phyloP scores from a whole-genome alignment of 2,888 invertebrate genomes.

The Mythimna pallens region DNA sequence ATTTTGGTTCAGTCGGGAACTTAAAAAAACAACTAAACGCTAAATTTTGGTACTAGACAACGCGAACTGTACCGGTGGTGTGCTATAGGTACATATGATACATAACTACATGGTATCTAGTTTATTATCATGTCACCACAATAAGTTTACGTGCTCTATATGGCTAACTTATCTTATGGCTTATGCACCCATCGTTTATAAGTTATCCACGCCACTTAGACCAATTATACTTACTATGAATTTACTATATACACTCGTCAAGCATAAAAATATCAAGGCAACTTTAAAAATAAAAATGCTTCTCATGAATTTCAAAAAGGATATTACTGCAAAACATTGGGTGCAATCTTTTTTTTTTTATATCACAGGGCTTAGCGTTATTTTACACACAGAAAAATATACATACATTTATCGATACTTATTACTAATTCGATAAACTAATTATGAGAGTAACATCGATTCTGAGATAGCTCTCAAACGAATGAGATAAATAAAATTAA shows the following conservation, averaged over 20 bases:
- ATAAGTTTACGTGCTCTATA: slow-evolving; percentile 69
- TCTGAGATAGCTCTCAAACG: slow-evolving; percentile 57
- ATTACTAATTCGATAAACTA: slow-evolving; percentile 65
- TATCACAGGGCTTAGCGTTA: slow-evolving; percentile 83
- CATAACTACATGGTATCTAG: slow-evolving; percentile 63
- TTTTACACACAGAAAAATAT: slow-evolving; percentile 78
- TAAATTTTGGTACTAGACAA: slow-evolving; percentile 87
- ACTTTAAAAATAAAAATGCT: slow-evolving; percentile 34
- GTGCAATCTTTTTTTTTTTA: slow-evolving; percentile 74
- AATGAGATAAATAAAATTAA: slow-evolving; percentile 51
- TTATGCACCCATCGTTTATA: slow-evolving; percentile 76
- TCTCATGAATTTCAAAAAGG: slow-evolving; percentile 52
- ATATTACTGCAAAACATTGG: slow-evolving; percentile 71
- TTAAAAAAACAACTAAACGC: slow-evolving; percentile 86
- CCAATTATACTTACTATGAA: slow-evolving; percentile 48
- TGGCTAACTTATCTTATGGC: slow-evolving; percentile 83
- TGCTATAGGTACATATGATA: slow-evolving; percentile 69
- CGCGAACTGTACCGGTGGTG: slow-evolving; percentile 75
- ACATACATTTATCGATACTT: slow-evolving; percentile 70
- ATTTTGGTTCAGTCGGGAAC: slow-evolving; percentile 91
- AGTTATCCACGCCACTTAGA: slow-evolving; percentile 65
- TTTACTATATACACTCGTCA: slow-evolving; percentile 61
- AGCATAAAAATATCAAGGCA: slow-evolving; percentile 56
- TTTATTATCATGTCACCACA: slow-evolving; percentile 70
- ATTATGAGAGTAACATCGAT: slow-evolving; percentile 65